Evolutionary conservation across 2,888 invertebrate species (phyloP).

Genomic region (Drosophila antonietae): DNA sequence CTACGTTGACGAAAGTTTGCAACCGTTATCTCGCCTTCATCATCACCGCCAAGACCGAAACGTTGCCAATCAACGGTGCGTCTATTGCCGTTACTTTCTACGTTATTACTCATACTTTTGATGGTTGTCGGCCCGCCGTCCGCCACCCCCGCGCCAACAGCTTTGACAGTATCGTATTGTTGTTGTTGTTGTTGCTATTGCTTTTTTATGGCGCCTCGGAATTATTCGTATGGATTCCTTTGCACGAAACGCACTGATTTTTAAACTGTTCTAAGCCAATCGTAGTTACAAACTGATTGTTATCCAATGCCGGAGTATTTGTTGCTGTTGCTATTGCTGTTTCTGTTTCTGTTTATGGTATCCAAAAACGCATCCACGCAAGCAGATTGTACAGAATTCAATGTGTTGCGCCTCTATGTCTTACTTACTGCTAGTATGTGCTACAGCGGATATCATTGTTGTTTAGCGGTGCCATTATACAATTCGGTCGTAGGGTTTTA

Average conservation of each 20-base stretch:
- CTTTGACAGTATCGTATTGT: conserved; percentile 22
- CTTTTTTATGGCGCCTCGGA: conserved; percentile 17
- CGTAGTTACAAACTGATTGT: conserved; percentile 38
- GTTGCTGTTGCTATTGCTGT: conserved; percentile 30
- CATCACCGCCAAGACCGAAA: conserved; percentile 82
- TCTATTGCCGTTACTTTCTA: conserved; percentile 66
- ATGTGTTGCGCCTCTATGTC: conserved; percentile 23
- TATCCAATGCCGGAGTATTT: conserved; percentile 42
- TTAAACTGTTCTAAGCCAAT: conserved; percentile 19
- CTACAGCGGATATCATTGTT: conserved; percentile 34
- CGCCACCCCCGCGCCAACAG: conserved; percentile 27
- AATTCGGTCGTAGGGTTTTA: conserved; percentile 5
- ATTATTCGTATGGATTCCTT: conserved; percentile 5
- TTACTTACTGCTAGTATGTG: conserved; percentile 31
- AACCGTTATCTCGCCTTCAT: conserved; percentile 83
- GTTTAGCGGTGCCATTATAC: conserved; percentile 10
- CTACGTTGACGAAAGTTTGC: conserved; percentile 84
- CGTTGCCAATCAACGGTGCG: conserved; percentile 83
- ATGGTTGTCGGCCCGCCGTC: conserved; percentile 20
- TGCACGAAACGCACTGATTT: conserved; percentile 5
- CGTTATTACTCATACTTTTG: conserved; percentile 67
- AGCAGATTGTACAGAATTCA: conserved; percentile 29
- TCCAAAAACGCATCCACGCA: conserved; percentile 54
- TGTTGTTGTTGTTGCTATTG: conserved; percentile 3
- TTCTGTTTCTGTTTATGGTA: conserved; percentile 42